Percentiles rank a stretch among this genome's conserved stretches.
Conservation (phyloP, 2,888 invertebrate genomes). For the Andrena trimmerana region DNA sequence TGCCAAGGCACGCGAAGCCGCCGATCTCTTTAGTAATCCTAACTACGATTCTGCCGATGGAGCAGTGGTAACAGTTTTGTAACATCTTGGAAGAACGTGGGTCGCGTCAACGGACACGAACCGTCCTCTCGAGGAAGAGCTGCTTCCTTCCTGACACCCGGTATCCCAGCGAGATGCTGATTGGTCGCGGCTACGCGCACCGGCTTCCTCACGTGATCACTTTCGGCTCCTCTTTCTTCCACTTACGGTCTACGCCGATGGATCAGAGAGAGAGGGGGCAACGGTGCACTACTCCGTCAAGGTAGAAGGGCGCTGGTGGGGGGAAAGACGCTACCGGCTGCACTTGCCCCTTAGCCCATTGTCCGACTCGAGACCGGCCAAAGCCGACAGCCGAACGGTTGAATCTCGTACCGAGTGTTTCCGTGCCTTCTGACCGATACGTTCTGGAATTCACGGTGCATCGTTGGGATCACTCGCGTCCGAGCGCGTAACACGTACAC, state of each 20-base stretch:
- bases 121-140: slow-evolving; percentile 34
- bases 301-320: slow-evolving; percentile 12
- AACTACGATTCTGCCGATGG: not conserved
- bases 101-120: slow-evolving; percentile 16
- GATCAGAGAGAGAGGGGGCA: slow-evolving; percentile 31
- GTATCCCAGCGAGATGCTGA: slow-evolving; percentile 66
- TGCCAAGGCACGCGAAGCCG: not conserved
- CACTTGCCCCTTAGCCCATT: slow-evolving; percentile 81
- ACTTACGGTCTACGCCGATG: slow-evolving; percentile 1
- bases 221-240: slow-evolving; percentile 55
- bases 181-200: slow-evolving; percentile 72
- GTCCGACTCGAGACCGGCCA: slow-evolving; percentile 71
- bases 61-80: not conserved
- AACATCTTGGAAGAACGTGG: slow-evolving; percentile 21
- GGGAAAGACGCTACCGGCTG: slow-evolving; percentile 76
- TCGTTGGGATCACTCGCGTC: slow-evolving; percentile 5
- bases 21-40: not conserved
- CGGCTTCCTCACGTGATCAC: slow-evolving; percentile 78
- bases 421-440: not conserved
- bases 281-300: slow-evolving; percentile 43
- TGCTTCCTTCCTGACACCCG: slow-evolving; percentile 71
- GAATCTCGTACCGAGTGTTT: slow-evolving; percentile 25
- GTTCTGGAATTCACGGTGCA: slow-evolving; percentile 16
- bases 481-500: not conserved
- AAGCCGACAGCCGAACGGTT: slow-evolving; percentile 50